Base-by-base conservation (phyloP, 2,113 vertebrate genomes). In the Carassius gibelio region DNA sequence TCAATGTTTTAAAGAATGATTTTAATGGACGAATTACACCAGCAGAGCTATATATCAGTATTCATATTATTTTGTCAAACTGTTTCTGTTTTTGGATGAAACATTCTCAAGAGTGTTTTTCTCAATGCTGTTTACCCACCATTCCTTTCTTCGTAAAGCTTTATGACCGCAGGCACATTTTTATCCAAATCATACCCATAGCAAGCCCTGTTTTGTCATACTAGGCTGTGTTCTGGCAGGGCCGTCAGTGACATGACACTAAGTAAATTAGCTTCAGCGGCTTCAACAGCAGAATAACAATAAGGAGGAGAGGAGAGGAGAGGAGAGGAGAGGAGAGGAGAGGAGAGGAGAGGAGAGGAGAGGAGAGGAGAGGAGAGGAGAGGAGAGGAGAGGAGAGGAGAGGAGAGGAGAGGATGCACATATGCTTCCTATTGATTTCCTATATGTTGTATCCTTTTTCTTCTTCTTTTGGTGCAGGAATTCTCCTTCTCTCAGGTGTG, bases 401-500 rank as follows among this genome's bases (percentile, higher is more conserved):
- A 30, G 30, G 30, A 30, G 30, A 30, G 59, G 71, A 57, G n/a
- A 36, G 4, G 48, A 59, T 14, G 57, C n/a, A 19, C 42, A 80
- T 36, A 23, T 68, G 45, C n/a, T 50, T 55, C 21, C 36, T 68
- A 34, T 64, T 34, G 38, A 30, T 48, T 42, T 11, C 1, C 36
- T 38, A 4, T 38, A 4, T 3, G 5, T 72, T 68, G 26, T 26
- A 26, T 75, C 74, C 82, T 64, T 17, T 45, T 71, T 48, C 15
- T 21, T 61, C 50, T 59, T 9, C 30, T 0, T n/a, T 52, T 66
- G 36, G 14, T 42, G 42, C 92, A 99, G 98, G 98, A 99, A 89
- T 96, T 99, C 84, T 96, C 97, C 0, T 99, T 99, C 93, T 96
- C 96, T 17, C 96, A 97, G 13, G 96, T 99, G 93, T 99, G 98